Conservation (phyloP, 2,113 vertebrate genomes). For the Fregata magnificens region DNA sequence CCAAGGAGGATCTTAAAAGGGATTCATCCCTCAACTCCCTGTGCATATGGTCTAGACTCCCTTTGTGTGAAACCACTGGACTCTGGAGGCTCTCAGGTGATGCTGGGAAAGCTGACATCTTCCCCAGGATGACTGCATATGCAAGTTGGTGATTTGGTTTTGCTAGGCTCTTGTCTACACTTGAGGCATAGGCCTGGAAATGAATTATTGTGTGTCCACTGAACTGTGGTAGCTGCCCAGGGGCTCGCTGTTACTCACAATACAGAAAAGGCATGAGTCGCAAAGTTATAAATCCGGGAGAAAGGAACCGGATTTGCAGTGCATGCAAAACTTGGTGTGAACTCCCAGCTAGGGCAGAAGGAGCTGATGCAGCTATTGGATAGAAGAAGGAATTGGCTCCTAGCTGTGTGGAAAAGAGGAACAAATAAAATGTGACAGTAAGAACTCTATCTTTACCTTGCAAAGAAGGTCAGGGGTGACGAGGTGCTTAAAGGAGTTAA, state of each 20-base stretch:
- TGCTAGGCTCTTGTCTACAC: neutral
- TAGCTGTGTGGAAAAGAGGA: neutral
- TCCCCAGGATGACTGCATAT: neutral
- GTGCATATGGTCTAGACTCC: neutral
- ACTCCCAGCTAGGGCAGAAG: neutral
- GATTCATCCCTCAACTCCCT: neutral
- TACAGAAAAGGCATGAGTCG: neutral
- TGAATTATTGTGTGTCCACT: neutral
- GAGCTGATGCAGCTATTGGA: neutral
- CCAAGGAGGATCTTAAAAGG: neutral
- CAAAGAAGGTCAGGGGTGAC: neutral
- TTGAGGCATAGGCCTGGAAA: neutral
- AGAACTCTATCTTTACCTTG: neutral
- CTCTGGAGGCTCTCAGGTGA: neutral
- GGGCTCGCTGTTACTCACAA: neutral
- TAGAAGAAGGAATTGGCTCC: neutral
- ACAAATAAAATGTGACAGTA: neutral
- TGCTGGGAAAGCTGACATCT: neutral
- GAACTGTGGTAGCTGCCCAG: neutral
- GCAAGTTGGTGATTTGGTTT: neutral
- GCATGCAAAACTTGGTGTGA: neutral
- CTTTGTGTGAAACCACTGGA: neutral
- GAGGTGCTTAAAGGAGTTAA: neutral
- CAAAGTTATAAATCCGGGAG: neutral
- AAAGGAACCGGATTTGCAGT: neutral